Evolutionary conservation across 1,140 invertebrate species (phyloP), one percentile per base, ranked within the genome.

Genomic region (Sminthurinus signatus): DNA sequence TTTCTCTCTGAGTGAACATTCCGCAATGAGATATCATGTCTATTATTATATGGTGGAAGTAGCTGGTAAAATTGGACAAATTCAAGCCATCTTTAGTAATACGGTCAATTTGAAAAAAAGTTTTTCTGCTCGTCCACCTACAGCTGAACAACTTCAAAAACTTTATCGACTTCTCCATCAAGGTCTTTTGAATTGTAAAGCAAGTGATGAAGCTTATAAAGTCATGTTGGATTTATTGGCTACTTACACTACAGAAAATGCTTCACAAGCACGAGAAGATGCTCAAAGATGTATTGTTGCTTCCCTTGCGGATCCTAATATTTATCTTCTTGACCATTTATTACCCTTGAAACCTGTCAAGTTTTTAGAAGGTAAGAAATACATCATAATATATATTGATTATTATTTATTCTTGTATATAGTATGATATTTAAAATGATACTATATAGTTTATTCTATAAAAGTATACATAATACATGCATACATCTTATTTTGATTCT

Each of bases 201-300:
- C 87, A 73, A 84, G 85, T 81, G 84, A 78, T 43, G 68, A 57
- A 42, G 62, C 69, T 39, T 69, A 70, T 75, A 80, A 69, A 68
- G 92, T 97, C 1, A 97, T 98, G 93, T 88, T 97, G 65, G 93
- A 97, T 77, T 79, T 98, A 3, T 76, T 98, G 32, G 89, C 92
- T 15, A 97, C 94, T 1, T 98, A 97, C 75, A 97, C 93, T 51
- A 87, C 91, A 63, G 93, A 97, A 74, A 97, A 96, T 81, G 94
- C 95, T 1, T 93, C 92, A 39, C 91, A 95, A 72, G 94, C 94
- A 0, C 83, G 93, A 72, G 92, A 97, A 79, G 94, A 98, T 82
- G 94, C 94, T 8, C 93, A 96, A 73, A 87, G 90, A 73, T 98
- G 95, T 77, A 98, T 98, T 76, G 86, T 94, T 19, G 88, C 93